Percentiles rank a stretch among this genome's conserved stretches.
Conservation (phyloP, 2,113 vertebrate genomes). For the Thomomys bottae region DNA sequence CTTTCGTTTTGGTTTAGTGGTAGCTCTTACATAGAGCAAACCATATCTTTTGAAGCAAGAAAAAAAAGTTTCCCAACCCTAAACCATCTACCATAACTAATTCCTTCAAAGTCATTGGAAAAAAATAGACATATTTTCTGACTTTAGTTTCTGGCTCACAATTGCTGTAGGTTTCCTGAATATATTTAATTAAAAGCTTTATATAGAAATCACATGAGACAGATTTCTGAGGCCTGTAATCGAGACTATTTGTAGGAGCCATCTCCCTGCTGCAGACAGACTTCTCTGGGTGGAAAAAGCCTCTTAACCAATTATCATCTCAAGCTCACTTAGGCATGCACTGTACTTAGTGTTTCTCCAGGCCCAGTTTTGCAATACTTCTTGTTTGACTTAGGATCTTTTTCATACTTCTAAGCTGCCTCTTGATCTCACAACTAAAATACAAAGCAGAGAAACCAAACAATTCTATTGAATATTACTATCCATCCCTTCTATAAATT, state of each 20-base stretch:
- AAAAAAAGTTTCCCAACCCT: neutral
- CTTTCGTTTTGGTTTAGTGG: conserved; percentile 73
- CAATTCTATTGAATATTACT: neutral
- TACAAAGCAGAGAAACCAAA: neutral
- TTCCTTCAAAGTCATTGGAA: conserved; percentile 55
- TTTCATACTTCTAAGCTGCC: neutral
- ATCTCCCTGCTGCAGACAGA: conserved; percentile 29
- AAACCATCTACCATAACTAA: conserved; percentile 66
- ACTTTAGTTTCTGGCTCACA: conserved; percentile 69
- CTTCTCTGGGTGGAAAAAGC: neutral
- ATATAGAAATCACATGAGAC: conserved; percentile 63
- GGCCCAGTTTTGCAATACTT: neutral
- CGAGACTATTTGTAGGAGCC: conserved; percentile 45
- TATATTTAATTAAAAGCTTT: conserved; percentile 78
- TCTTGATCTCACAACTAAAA: neutral
- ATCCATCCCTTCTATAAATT: neutral
- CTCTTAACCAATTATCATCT: neutral
- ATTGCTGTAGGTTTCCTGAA: conserved; percentile 54
- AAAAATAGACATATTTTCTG: conserved; percentile 59
- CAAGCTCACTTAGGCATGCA: neutral
- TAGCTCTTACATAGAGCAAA: conserved; percentile 62
- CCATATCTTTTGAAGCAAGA: neutral
- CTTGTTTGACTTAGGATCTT: neutral
- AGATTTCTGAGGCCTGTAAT: conserved; percentile 65
- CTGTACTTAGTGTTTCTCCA: neutral